Base-by-base conservation (phyloP, 2,888 invertebrate species). In the Pardosa pseudoannulata region DNA sequence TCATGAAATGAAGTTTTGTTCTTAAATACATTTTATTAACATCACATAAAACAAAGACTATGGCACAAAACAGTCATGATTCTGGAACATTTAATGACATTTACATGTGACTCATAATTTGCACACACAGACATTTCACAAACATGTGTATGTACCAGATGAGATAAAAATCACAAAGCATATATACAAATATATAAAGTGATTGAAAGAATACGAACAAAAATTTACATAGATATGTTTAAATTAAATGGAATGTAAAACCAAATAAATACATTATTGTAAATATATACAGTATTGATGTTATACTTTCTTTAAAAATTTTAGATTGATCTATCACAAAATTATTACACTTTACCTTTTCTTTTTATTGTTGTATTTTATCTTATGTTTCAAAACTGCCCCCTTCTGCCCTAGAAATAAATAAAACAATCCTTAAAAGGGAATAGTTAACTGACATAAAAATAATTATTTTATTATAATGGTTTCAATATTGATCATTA, bases 11-110 rank as follows among this genome's bases (percentile, higher is more conserved):
- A 9, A 36, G 9, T 36, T 36, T 36, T 36, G 36, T 7, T 36
- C 9, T 7, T 36, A 36, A 36, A 36, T 36, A 50, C 50, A 50
- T 32, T 71, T 71, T 71, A 71, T 71, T 29, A 19, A 46, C 28
- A 46, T 46, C 36, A 36, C 71, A 71, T 46, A 46, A 46, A 56
- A 46, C 28, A 64, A 39, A 31, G 62, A 64, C 74, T 74, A 74
- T 74, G 64, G 36, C 74, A 74, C 74, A 62, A 39, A 39, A 62
- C 31, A 62, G 16, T 29, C 27, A 32, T 56, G 36, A 64, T 74
- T 19, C n/a, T 27, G 13, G 9, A 36, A 74, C 64, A 74, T 56
- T 74, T 23, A 74, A 62, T 74, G 39, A 74, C 39, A 41, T 39
- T 39, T 36, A 68, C 36, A 36, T 36, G n/a, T n/a, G 36, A 36